Base-by-base conservation (phyloP, 2,888 invertebrate genomes). In the Panzeria rudis region DNA sequence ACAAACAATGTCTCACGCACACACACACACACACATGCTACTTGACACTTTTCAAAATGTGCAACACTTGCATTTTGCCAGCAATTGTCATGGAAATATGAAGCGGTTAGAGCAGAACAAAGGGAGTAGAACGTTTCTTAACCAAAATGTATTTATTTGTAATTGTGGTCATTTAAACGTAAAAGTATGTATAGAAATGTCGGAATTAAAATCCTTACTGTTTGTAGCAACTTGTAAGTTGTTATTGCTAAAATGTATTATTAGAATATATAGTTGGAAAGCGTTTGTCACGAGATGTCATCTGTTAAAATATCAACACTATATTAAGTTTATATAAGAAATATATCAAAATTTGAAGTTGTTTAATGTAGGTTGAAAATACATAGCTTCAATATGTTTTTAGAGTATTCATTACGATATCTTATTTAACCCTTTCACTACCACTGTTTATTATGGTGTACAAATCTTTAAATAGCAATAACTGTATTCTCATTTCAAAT, bases 1-100 rank as follows among this genome's bases (percentile, higher is more conserved):
- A 25, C 35, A 44, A 59, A 32, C 38, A 69, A 29, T 61, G 32
- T 23, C 52, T 38, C 13, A 56, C 4, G 8, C 23, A 41, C 1
- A 56, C 6, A 29, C 3, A 61, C 11, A 56, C 41, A 15, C 9
- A 35, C 52, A 59, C 41, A 44, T 38, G 35, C 11, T 44, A 69
- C 17, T 81, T 81, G 75, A 64, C 66, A 81, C 59, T 77, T 56
- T 56, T 50, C 1, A 82, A 82, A 83, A 77, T 83, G 32, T 77
- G 77, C 82, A 83, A 83, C 76, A 77, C 76, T 72, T 83, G 82
- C 62, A 77, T 59, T 73, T 17, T 41, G 29, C 61, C 25, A 82
- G 61, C 62, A 56, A 71, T 5, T 54, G 44, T 44, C 8, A 44
- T 2, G 32, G n/a, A 38, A 47, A 35, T 20, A 69, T 35, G n/a